phyloP scores from a whole-genome alignment of 2,797 vertebrate species.

The Gymnoscopelus microlampas region DNA sequence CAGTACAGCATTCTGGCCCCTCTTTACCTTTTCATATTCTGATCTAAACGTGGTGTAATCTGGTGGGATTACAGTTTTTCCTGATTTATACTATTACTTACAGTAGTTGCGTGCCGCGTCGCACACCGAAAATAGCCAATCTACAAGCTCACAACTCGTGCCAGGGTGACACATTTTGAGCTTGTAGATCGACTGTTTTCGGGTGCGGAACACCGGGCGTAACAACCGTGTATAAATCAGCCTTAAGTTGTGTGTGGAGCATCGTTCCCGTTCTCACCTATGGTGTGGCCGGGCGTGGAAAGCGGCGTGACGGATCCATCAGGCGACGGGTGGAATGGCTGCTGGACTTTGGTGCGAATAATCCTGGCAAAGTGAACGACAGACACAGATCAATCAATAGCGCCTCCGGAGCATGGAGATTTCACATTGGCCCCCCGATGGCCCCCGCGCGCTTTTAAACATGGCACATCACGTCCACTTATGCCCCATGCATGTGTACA shows the following conservation, averaged over 20 bases:
- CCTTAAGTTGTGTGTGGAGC: no score
- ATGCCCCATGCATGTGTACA: conserved; percentile 65
- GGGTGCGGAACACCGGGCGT: no score
- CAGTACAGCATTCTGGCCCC: background rate
- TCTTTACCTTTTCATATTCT: background rate
- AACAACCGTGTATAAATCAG: no score
- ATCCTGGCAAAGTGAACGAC: conserved; percentile 87
- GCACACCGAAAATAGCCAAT: no score
- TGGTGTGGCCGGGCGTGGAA: conserved; percentile 94
- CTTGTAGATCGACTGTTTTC: no score
- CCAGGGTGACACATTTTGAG: no score
- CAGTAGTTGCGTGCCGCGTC: no score
- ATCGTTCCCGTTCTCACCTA: conserved; percentile 84
- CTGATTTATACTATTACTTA: no score
- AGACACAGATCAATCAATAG: conserved; percentile 75
- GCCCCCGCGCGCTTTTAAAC: conserved; percentile 57
- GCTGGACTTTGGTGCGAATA: conserved; percentile 99
- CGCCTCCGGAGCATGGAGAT: conserved; percentile 60
- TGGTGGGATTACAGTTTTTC: conserved; percentile 9
- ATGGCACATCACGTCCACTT: conserved; percentile 61
- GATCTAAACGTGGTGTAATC: conserved; percentile 35
- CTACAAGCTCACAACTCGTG: no score
- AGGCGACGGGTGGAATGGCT: conserved; percentile 97
- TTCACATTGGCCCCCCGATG: conserved; percentile 53
- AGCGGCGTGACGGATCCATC: conserved; percentile 91